Evolutionary conservation across 1,140 invertebrate genomes (phyloP), one percentile per base, ranked within the genome.

Genomic region (Neodiprion fabricii): DNA sequence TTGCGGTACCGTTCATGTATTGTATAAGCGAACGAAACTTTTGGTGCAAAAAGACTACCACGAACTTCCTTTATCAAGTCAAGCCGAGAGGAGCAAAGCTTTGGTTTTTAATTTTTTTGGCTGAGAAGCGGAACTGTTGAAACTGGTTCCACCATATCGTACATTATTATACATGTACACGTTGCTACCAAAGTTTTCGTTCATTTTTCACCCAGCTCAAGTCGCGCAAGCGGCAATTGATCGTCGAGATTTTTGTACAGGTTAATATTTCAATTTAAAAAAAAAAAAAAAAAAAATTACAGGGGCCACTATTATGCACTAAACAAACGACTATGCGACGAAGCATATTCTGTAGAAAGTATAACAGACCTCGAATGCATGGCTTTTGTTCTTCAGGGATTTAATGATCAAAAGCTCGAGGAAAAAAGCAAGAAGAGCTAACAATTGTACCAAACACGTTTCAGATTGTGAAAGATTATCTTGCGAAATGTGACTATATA

Each of bases 1-100:
- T 14, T 14, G 53, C n/a, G 53, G 7, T 61, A 14, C 9, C 4
- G 53, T 61, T 61, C 53, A 12, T 12, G 53, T 61, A 71, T 76
- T 77, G 76, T 78, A 80, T 40, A 40, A 71, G 75, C 74, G 74
- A 79, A 79, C 78, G 77, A 81, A 79, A 81, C 77, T 81, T 78
- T 75, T 50, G 70, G 47, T 67, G 73, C 72, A 74, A 75, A 74
- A 77, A 73, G 21, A 75, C 67, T 75, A 80, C 72, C 71, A 79
- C 75, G 53, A 77, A 71, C 69, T 68, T 17, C 53, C 53, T 12
- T 17, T 61, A 17, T 61, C 53, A 61, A 61, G 53, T 61, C 53
- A 9, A 61, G 53, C 9, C n/a, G 53, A 12, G 53, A 61, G n/a
- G 11, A 61, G 53, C n/a, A 4, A 61, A 40, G 53, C 53, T 61